These are phyloP conservation scores for Carterocephalus palaemon DNA, from an alignment of 2,888 invertebrate genomes.

Conservation along the genomic window DNA sequence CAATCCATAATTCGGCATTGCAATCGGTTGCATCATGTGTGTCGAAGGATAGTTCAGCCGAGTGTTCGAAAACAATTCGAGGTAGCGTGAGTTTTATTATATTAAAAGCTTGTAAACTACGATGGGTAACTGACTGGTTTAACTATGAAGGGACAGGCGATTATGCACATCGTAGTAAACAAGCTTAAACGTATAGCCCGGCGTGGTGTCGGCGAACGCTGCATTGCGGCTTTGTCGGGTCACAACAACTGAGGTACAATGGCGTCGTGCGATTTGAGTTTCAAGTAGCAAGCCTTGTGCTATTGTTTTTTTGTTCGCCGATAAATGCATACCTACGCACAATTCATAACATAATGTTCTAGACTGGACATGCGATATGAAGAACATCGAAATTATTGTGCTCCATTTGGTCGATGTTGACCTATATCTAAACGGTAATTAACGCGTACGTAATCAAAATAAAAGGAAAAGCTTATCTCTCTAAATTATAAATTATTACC, in stretches of 20 bases:
- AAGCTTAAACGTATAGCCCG: conserved; percentile 38
- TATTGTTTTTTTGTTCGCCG: conserved; percentile 30
- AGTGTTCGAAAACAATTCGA: conserved; percentile 23
- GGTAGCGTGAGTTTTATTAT: conserved; percentile 12
- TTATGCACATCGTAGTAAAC: conserved; percentile 31
- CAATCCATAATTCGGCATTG: conserved; percentile 45
- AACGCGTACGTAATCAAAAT: too few relatives aligned
- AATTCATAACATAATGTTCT: too few relatives aligned
- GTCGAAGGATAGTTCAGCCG: conserved; percentile 15
- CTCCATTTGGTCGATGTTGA: too few relatives aligned
- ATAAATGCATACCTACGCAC: conserved; percentile 11
- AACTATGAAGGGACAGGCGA: conserved; percentile 30
- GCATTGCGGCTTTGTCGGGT: conserved; percentile 64
- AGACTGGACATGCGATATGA: too few relatives aligned
- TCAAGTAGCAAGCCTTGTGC: conserved; percentile 40
- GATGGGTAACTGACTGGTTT: too few relatives aligned
- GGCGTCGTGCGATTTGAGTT: conserved; percentile 49
- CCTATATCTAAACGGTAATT: too few relatives aligned
- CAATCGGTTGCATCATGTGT: conserved; percentile 36
- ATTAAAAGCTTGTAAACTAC: too few relatives aligned
- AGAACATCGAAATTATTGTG: too few relatives aligned
- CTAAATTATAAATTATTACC: too few relatives aligned
- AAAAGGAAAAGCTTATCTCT: too few relatives aligned
- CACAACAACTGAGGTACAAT: conserved; percentile 66
- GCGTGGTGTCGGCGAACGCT: conserved; percentile 59